Percentiles rank a stretch among this genome's conserved stretches.
Conservation (phyloP, 2,888 invertebrate genomes). For the Protodeltote pygarga region DNA sequence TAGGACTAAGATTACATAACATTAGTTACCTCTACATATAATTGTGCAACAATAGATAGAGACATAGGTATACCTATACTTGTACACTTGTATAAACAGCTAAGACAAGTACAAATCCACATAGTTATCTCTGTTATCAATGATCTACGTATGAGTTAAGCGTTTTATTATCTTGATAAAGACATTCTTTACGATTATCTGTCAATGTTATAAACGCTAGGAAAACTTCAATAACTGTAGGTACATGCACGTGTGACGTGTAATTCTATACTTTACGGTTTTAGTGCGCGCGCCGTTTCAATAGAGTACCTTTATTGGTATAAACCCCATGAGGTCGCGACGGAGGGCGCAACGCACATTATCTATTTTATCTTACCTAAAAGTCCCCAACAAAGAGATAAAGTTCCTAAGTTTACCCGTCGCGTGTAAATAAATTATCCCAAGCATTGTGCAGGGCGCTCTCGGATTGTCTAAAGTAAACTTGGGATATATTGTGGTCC, state of each 20-base stretch:
- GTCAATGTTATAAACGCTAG: constrained; percentile 50
- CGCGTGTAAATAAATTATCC: constrained; percentile 82
- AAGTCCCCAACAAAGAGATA: constrained; percentile 81
- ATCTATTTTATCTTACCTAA: constrained; percentile 81
- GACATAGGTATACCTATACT: constrained; percentile 7
- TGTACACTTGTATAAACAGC: constrained; percentile 13
- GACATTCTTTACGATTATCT: constrained; percentile 58
- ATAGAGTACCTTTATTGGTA: constrained; percentile 33
- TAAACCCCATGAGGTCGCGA: constrained; percentile 72
- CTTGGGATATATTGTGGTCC: constrained; percentile 71
- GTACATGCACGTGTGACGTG: constrained; percentile 31
- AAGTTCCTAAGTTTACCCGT: constrained; percentile 75
- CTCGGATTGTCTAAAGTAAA: constrained; percentile 78
- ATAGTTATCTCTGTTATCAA: constrained; percentile 53
- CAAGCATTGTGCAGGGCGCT: constrained; percentile 68
- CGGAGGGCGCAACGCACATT: constrained; percentile 66
- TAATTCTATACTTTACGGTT: constrained; percentile 27
- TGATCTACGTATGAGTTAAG: constrained; percentile 51
- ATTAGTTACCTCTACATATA: constrained; percentile 1
- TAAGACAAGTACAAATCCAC: constrained; percentile 45
- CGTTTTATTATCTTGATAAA: constrained; percentile 63
- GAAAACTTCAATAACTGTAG: constrained; percentile 45
- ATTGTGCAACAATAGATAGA: constrained; percentile 6
- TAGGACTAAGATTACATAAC: neutral
- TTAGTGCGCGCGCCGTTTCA: constrained; percentile 36